phyloP scores from a whole-genome alignment of 2,888 invertebrate species.

The Epirrita christyi region DNA sequence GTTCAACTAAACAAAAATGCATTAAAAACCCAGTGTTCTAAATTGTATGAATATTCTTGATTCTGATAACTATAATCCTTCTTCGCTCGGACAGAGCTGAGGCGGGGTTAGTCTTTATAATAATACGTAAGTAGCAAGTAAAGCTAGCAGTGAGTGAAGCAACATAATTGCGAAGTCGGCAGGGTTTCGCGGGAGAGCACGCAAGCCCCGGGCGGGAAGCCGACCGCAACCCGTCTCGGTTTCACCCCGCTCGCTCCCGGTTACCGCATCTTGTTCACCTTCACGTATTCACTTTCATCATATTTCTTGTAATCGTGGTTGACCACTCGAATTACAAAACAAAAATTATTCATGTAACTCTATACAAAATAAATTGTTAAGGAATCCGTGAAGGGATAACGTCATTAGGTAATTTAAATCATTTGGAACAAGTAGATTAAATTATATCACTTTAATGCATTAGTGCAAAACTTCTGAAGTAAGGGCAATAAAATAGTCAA shows the following conservation, averaged over 20 bases:
- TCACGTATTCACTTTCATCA: conserved; percentile 68
- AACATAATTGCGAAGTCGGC: conserved; percentile 37
- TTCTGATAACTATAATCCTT: conserved; percentile 28
- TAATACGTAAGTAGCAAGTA: conserved; percentile 30
- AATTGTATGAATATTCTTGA: conserved; percentile 9
- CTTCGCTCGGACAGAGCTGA: conserved; percentile 16
- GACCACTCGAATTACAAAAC: conserved; percentile 51
- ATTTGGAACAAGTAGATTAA: conserved; percentile 6
- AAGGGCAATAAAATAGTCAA: too few relatives aligned
- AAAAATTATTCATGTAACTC: conserved; percentile 38
- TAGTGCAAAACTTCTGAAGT: conserved; percentile 7
- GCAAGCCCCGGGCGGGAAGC: conserved; percentile 37
- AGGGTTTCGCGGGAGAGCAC: conserved; percentile 34
- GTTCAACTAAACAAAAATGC: too few relatives aligned
- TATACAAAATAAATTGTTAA: conserved; percentile 32
- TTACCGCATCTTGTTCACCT: conserved; percentile 62
- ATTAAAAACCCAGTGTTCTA: background rate
- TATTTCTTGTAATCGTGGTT: conserved; percentile 47
- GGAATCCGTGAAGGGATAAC: conserved; percentile 24
- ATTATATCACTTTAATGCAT: conserved; percentile 1
- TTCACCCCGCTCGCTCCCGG: conserved; percentile 63
- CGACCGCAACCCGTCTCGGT: conserved; percentile 67
- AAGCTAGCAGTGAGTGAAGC: conserved; percentile 35
- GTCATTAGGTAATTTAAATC: conserved; percentile 18
- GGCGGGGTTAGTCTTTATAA: conserved; percentile 26